Evolutionary conservation across 2,797 vertebrate genomes (phyloP), one percentile per base, ranked within the genome.

Genomic region (Danionella dracula): DNA sequence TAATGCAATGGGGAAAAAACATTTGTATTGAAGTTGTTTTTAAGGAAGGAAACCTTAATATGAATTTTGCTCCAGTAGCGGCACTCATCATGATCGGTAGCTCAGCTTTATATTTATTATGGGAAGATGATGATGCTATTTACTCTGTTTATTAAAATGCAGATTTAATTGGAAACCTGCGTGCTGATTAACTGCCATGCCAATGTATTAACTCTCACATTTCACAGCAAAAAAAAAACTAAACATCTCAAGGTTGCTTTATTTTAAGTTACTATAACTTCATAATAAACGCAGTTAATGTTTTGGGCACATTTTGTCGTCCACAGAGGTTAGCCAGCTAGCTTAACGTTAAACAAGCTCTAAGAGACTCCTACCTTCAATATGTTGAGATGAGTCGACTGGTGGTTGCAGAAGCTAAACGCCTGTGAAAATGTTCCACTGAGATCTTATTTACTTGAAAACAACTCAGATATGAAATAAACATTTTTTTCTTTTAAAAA

Each of bases 401-500:
- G n/a, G 7, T 34, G 8, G 40, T 31, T 44, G 34, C 15, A 20
- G 15, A 62, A 50, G 20, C 50, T 46, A 38, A 31, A n/a, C 4
- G 35, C 49, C 19, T 37, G 5, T 34, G 11, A n/a, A 12, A 2
- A 10, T 8, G 20, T 16, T 9, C 34, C 19, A 35, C 17, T n/a
- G 6, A 20, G n/a, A 49, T 21, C 46, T 53, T 38, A 23, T 27
- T 4, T n/a, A 50, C 35, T 38, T 8, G 9, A 38, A 42, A 8
- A 58, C 46, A 44, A 29, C 1, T 10, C 23, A 20, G 1, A 0
- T 8, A 34, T 9, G 8, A 5, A 46, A 55, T 5, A 68, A 76
- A 76, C 16, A 11, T 74, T 76, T 75, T 70, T 70, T 35, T n/a
- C n/a, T 29, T 44, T 79, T 71, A 82, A 66, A 66, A 79, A 71